Evolutionary conservation across 2,113 vertebrate genomes (phyloP).

Genomic region (Todiramphus saurophagus): DNA sequence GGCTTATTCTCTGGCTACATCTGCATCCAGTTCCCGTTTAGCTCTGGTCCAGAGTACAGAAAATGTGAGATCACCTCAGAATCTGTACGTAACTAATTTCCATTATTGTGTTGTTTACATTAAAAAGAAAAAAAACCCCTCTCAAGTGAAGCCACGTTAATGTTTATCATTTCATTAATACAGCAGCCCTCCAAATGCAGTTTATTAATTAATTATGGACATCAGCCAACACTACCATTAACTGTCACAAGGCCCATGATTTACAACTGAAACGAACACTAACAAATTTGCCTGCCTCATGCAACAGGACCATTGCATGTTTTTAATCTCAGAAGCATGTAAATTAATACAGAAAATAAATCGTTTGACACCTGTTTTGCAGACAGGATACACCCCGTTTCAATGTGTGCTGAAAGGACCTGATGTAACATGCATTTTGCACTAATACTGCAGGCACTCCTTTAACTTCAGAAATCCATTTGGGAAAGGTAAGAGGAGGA

Average conservation of each 20-base stretch:
- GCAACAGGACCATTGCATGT: neutral
- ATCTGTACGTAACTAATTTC: neutral
- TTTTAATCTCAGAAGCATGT: neutral
- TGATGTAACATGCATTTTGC: neutral
- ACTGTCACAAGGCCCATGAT: neutral
- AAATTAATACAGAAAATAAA: neutral
- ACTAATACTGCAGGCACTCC: neutral
- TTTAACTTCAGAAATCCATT: neutral
- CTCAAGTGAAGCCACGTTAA: neutral
- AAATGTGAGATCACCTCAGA: neutral
- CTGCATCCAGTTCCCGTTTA: neutral
- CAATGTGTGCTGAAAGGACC: neutral
- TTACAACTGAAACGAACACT: neutral
- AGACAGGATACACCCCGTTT: neutral
- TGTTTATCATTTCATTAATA: slow-evolving; percentile 3
- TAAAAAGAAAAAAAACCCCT: neutral
- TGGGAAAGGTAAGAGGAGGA: neutral
- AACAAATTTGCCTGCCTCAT: neutral
- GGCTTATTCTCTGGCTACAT: neutral
- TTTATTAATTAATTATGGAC: neutral
- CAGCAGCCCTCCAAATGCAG: slow-evolving; percentile 6
- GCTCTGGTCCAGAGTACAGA: neutral
- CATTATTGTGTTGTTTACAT: neutral
- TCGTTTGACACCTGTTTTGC: neutral
- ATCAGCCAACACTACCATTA: neutral